phyloP scores from a whole-genome alignment of 1,140 invertebrate genomes.

The Nasonia giraulti region DNA sequence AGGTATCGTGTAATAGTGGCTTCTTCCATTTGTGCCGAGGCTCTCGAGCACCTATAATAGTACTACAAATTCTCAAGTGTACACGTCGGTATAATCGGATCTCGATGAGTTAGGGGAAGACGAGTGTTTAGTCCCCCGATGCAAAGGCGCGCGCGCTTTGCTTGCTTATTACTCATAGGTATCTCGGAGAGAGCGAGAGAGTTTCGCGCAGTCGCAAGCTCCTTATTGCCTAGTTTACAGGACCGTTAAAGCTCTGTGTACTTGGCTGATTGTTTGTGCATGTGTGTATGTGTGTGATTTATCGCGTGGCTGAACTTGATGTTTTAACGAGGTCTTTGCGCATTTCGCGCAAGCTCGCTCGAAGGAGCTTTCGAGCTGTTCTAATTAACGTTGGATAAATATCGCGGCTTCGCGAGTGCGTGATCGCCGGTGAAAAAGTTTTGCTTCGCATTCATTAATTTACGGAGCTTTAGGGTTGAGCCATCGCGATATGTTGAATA shows the following conservation, averaged over 20 bases:
- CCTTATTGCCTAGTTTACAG: neutral
- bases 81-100: neutral
- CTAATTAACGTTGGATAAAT: neutral
- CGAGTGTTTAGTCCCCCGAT: too few relatives aligned
- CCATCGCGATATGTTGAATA: too few relatives aligned
- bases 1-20: neutral
- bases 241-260: too few relatives aligned
- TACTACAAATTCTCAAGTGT: neutral
- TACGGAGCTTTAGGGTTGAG: too few relatives aligned
- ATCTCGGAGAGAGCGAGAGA: too few relatives aligned
- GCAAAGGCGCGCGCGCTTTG: neutral
- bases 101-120: neutral
- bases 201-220: neutral
- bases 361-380: neutral
- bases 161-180: neutral
- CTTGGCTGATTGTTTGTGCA: neutral
- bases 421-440: neutral
- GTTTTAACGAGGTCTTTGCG: neutral
- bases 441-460: too few relatives aligned
- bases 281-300: neutral
- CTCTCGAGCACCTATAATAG: neutral
- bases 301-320: neutral
- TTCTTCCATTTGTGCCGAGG: neutral
- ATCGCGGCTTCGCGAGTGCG: neutral
- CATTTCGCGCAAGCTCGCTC: neutral